Evolutionary conservation across 2,113 vertebrate genomes (phyloP).

Genomic region (Chloropsis cyanopogon): DNA sequence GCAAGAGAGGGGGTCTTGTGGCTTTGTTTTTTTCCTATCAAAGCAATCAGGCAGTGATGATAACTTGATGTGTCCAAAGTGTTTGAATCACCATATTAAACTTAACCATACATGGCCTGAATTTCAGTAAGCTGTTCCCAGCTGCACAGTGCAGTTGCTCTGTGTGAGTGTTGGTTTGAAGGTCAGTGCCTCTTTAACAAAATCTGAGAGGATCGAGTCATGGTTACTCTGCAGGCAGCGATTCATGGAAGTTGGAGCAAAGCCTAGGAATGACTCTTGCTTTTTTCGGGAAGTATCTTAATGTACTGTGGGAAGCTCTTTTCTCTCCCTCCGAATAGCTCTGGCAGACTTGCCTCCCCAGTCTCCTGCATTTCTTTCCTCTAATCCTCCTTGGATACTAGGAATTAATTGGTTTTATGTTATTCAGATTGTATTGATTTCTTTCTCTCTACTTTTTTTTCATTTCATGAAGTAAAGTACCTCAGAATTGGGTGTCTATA

Average conservation of each 20-base stretch:
- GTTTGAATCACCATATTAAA: neutral
- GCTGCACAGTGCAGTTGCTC: neutral
- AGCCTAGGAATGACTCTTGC: conserved; percentile 44
- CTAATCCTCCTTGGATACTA: neutral
- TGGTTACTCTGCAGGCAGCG: neutral
- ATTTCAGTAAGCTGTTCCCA: neutral
- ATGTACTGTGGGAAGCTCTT: neutral
- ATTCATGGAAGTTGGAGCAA: conserved; percentile 32
- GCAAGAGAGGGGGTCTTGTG: neutral
- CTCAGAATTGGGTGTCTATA: neutral
- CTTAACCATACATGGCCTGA: neutral
- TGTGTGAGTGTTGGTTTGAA: neutral
- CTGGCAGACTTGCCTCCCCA: neutral
- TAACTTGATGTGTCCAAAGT: neutral
- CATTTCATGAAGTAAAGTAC: neutral
- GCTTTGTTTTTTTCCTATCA: neutral
- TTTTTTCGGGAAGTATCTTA: conserved; percentile 1
- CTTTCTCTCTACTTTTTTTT: neutral
- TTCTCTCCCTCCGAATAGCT: neutral
- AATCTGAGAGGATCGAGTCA: neutral
- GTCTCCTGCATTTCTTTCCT: neutral
- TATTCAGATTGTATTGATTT: neutral
- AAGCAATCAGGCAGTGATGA: neutral
- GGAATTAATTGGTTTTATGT: neutral
- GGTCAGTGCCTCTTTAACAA: conserved; percentile 23